A percentile compares a stretch with the other conserved stretches of the same genome.
phyloP scores from a whole-genome alignment of 2,113 vertebrate species.

The Oncorhynchus clarkii region DNA sequence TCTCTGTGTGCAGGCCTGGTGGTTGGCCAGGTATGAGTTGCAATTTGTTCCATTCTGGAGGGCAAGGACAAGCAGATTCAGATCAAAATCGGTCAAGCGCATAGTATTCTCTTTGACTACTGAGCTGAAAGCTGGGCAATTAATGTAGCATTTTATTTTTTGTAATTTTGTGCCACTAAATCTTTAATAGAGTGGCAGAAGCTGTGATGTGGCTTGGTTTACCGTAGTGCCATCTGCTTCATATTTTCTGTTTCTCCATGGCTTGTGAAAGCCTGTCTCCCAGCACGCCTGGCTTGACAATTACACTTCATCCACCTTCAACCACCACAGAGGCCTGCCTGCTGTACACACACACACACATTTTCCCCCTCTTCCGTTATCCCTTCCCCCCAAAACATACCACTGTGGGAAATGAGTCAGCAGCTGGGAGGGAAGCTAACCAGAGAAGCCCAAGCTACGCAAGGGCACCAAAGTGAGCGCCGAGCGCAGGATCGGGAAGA shows the following conservation, averaged over 20 bases:
- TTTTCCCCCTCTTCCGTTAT: constrained; percentile 33
- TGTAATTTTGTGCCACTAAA: constrained; percentile 5
- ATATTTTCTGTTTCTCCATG: constrained; percentile 36
- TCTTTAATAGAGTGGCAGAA: not conserved
- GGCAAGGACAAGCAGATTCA: constrained; percentile 10
- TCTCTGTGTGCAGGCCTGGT: constrained; percentile 9
- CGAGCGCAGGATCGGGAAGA: constrained; percentile 35
- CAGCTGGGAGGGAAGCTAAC: constrained; percentile 56
- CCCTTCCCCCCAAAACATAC: constrained; percentile 47
- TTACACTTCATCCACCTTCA: constrained; percentile 33
- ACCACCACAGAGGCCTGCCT: constrained; percentile 42
- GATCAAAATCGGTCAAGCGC: not conserved
- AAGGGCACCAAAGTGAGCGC: constrained; percentile 37
- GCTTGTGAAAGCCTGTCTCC: constrained; percentile 10
- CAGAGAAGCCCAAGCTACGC: constrained; percentile 40
- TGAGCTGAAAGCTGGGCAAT: not conserved
- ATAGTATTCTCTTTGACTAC: not conserved
- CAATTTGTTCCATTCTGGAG: constrained; percentile 20
- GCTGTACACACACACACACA: constrained; percentile 23
- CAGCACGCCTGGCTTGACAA: constrained; percentile 35
- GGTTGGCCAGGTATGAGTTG: not conserved
- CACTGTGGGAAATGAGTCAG: constrained; percentile 72
- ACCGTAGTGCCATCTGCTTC: constrained; percentile 32
- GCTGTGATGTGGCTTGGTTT: constrained; percentile 31
- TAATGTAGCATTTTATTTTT: constrained; percentile 15